A percentile compares a stretch with the other conserved stretches of the same genome.
These are phyloP conservation scores for Mellivora capensis DNA, from an alignment of 2,113 vertebrate genomes.

Conservation along the genomic window DNA sequence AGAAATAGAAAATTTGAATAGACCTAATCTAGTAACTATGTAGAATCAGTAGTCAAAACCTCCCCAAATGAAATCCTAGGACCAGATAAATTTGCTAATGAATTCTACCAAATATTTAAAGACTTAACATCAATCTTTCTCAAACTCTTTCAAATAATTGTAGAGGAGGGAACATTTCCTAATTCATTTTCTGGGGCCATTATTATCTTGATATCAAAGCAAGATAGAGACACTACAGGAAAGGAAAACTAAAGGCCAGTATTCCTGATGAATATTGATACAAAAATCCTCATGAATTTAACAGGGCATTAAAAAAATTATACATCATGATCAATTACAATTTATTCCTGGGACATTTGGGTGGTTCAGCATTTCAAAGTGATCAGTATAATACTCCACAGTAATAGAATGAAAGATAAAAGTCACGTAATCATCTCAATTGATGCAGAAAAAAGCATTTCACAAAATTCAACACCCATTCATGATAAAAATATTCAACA, in stretches of 20 bases:
- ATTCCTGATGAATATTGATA: not conserved
- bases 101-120: not conserved
- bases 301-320: no score
- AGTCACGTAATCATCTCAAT: no score
- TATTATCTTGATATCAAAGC: not conserved
- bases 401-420: no score
- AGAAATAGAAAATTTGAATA: not conserved
- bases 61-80: not conserved
- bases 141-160: not conserved
- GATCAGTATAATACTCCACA: no score
- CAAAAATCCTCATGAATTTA: no score
- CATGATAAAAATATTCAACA: no score
- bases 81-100: not conserved
- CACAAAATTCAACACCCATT: no score
- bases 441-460: no score
- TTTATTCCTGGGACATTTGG: no score
- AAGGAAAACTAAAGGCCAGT: not conserved
- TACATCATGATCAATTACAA: no score
- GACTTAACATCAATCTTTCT: not conserved
- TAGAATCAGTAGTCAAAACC: not conserved
- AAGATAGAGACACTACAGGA: not conserved
- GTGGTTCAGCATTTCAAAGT: no score
- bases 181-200: not conserved
- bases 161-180: not conserved
- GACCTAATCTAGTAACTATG: not conserved